These are phyloP conservation scores for Jordanella pulchra DNA, from an alignment of 2,797 vertebrate species.

Conservation along the genomic window DNA sequence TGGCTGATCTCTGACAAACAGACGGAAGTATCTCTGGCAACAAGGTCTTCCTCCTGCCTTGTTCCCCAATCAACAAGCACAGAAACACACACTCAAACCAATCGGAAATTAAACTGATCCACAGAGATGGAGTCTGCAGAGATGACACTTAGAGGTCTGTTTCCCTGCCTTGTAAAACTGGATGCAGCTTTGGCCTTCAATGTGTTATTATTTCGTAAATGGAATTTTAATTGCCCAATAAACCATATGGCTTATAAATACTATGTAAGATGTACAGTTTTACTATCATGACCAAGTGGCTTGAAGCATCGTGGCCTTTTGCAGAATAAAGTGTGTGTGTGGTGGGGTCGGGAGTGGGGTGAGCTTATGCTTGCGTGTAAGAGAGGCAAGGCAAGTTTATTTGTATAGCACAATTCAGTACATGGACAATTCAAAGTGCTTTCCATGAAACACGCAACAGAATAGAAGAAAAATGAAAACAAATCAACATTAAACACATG, in stretches of 20 bases:
- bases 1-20: slow-evolving; percentile 49
- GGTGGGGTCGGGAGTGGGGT: not conserved
- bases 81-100: slow-evolving; percentile 17
- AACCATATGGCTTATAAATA: slow-evolving; percentile 41
- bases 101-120: slow-evolving; percentile 54
- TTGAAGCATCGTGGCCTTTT: slow-evolving; percentile 35
- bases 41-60: slow-evolving; percentile 31
- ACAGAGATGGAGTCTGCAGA: slow-evolving; percentile 31
- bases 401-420: too few species aligned
- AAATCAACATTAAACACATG: too few species aligned
- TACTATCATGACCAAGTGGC: slow-evolving; percentile 2
- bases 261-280: slow-evolving; percentile 12
- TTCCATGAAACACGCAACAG: too few species aligned
- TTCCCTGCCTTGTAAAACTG: slow-evolving; percentile 48
- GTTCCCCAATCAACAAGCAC: slow-evolving; percentile 34
- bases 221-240: slow-evolving; percentile 48
- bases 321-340: slow-evolving; percentile 34
- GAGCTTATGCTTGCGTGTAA: too few species aligned
- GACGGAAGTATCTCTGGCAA: slow-evolving; percentile 38
- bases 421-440: too few species aligned
- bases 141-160: slow-evolving; percentile 37
- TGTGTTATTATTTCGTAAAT: slow-evolving; percentile 55
- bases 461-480: too few species aligned
- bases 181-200: slow-evolving; percentile 24
- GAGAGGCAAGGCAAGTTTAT: too few species aligned